Percentiles rank a stretch among this genome's conserved stretches.
These are phyloP conservation scores for Lagopus leucura DNA, from an alignment of 2,113 vertebrate species.

Conservation along the genomic window DNA sequence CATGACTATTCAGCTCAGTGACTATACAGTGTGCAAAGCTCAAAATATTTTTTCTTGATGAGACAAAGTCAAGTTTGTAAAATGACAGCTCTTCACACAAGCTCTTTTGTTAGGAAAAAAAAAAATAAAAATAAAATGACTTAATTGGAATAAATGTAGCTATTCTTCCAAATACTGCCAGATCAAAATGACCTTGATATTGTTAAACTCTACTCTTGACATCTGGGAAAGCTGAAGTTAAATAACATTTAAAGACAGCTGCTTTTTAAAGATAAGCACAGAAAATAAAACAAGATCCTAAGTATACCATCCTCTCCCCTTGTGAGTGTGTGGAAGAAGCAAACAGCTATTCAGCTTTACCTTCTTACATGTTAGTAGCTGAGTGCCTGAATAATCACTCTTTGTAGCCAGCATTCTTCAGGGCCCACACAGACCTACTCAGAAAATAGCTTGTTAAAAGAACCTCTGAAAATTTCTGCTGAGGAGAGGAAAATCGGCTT, in stretches of 20 bases:
- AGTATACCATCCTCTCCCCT: neutral
- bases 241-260: slow-evolving; percentile 23
- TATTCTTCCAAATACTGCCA: neutral
- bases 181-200: neutral
- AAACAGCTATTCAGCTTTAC: slow-evolving; percentile 47
- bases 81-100: neutral
- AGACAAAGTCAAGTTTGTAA: slow-evolving; percentile 29
- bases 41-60: neutral
- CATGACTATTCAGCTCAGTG: neutral
- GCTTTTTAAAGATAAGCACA: slow-evolving; percentile 28
- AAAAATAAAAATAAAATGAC: neutral
- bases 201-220: neutral
- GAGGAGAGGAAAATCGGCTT: slow-evolving; percentile 49
- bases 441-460: slow-evolving; percentile 70
- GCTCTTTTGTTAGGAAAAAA: neutral
- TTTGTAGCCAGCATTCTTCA: slow-evolving; percentile 76
- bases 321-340: slow-evolving; percentile 36
- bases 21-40: slow-evolving; percentile 6
- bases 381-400: slow-evolving; percentile 62
- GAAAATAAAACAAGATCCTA: slow-evolving; percentile 14
- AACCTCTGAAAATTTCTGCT: slow-evolving; percentile 58
- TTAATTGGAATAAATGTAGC: neutral
- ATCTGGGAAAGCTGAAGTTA: neutral
- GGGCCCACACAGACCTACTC: slow-evolving; percentile 76
- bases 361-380: slow-evolving; percentile 48